Base-by-base conservation (phyloP, 2,113 vertebrate species). In the Globicephala melas region DNA sequence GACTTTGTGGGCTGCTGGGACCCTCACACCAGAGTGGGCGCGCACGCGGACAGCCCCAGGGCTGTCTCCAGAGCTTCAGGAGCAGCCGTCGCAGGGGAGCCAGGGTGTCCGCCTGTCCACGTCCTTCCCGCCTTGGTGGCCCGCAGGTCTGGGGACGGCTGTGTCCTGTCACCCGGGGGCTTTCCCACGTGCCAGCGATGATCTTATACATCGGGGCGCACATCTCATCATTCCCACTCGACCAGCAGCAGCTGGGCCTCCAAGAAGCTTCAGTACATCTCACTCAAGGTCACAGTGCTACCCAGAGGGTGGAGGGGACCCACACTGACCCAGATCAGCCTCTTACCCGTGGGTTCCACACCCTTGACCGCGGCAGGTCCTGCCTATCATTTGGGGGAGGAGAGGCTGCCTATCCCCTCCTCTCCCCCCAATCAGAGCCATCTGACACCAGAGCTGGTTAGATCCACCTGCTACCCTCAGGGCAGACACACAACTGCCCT, bases 61-160 rank as follows among this genome's bases (percentile, higher is more conserved):
- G 28, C 38, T 71, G 14, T 60, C 55, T 26, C 25, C 58, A n/a
- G 67, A 47, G 15, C 53, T 17, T 17, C 4, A 5, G 18, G 90
- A 36, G 6, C 20, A 2, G 4, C 13, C 4, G 14, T 36, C 1
- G 4, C 15, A 10, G 53, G 8, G 23, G 25, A n/a, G 33, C 25
- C 55, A 5, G 36, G 2, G 3, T 7, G 53, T 8, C 13, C 8
- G 21, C 21, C 33, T 36, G 50, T 12, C n/a, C 18, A 6, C 7
- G 5, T 7, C 47, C 21, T 36, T 21, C 79, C n/a, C 36, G 18
- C 70, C 17, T 53, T 4, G 3, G 9, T 4, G 25, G n/a, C 47
- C 62, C 17, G 33, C 60, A 10, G 60, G 14, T 28, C 36, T 50
- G 68, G 6, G 41, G n/a, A 53, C 0, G 0, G 25, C 17, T 17